phyloP scores from a whole-genome alignment of 2,113 vertebrate species.

The Brachypodius melanocephalos region DNA sequence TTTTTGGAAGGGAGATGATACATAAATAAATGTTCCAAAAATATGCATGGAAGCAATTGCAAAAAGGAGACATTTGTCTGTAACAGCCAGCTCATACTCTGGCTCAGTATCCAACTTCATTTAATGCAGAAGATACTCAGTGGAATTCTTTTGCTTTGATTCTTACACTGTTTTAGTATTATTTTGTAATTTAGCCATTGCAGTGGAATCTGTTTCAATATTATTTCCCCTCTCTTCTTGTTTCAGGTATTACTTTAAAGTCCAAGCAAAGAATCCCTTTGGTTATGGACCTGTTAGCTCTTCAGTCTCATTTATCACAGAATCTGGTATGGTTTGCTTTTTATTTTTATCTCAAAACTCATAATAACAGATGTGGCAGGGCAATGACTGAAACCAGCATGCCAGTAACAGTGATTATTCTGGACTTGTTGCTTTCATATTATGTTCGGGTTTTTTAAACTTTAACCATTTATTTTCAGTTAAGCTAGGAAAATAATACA shows the following conservation, averaged over 20 bases:
- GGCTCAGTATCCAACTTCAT: not conserved
- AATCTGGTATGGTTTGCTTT: constrained; percentile 84
- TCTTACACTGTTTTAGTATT: not conserved
- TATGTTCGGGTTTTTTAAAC: not conserved
- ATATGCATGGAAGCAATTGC: not conserved
- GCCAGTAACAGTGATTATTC: not conserved
- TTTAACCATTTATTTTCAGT: not conserved
- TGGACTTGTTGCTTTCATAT: not conserved
- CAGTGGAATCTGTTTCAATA: not conserved
- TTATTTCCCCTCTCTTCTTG: not conserved
- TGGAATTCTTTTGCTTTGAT: not conserved
- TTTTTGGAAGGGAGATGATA: not conserved
- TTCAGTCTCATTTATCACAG: constrained; percentile 89
- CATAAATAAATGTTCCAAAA: not conserved
- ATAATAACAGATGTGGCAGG: not conserved
- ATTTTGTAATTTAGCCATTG: not conserved
- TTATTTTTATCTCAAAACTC: not conserved
- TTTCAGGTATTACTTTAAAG: constrained; percentile 97
- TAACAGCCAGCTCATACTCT: not conserved
- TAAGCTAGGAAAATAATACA: not conserved
- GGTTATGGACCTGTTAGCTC: constrained; percentile 92
- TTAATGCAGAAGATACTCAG: not conserved
- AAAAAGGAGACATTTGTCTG: not conserved
- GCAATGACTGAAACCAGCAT: not conserved
- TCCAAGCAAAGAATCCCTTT: constrained; percentile 92